phyloP scores from a whole-genome alignment of 2,113 vertebrate species.

The Solea solea region DNA sequence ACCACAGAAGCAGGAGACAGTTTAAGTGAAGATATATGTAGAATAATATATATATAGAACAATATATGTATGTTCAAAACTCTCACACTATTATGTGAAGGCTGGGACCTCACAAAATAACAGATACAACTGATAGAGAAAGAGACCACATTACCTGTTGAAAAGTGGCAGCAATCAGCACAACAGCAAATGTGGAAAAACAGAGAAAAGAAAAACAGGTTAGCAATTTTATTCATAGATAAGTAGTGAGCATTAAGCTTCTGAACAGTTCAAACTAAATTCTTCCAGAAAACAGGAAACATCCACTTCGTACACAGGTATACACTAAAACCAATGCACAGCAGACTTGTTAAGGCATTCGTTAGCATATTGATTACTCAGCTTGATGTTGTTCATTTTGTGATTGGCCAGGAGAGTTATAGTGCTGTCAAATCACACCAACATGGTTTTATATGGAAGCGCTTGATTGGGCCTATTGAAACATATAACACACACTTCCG shows the following conservation, averaged over 20 bases:
- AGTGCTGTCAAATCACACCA: slow-evolving; percentile 51
- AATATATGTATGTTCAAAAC: slow-evolving; percentile 15
- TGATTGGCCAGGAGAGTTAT: slow-evolving; percentile 31
- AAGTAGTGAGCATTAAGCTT: slow-evolving; percentile 4
- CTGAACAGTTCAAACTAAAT: background rate
- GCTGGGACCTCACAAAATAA: slow-evolving; percentile 23
- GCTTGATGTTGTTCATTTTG: slow-evolving; percentile 19
- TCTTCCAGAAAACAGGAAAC: background rate
- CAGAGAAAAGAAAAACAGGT: slow-evolving; percentile 47
- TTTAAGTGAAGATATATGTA: slow-evolving; percentile 28
- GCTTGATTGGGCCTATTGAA: slow-evolving; percentile 48
- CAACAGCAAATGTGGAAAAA: slow-evolving; percentile 43
- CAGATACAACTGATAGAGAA: slow-evolving; percentile 34
- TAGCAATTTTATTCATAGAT: slow-evolving; percentile 46
- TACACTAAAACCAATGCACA: background rate
- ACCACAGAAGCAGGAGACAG: slow-evolving; percentile 9
- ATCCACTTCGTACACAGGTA: slow-evolving; percentile 20
- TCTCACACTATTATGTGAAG: slow-evolving; percentile 37
- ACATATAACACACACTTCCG: background rate
- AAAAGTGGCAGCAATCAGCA: slow-evolving; percentile 39
- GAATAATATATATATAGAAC: slow-evolving; percentile 36
- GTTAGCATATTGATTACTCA: slow-evolving; percentile 49
- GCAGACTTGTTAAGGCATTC: slow-evolving; percentile 36
- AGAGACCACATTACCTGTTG: slow-evolving; percentile 68
- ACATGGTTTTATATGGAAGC: slow-evolving; percentile 46